Conservation (phyloP, 2,888 invertebrate species). For the Melanotus villosus region DNA sequence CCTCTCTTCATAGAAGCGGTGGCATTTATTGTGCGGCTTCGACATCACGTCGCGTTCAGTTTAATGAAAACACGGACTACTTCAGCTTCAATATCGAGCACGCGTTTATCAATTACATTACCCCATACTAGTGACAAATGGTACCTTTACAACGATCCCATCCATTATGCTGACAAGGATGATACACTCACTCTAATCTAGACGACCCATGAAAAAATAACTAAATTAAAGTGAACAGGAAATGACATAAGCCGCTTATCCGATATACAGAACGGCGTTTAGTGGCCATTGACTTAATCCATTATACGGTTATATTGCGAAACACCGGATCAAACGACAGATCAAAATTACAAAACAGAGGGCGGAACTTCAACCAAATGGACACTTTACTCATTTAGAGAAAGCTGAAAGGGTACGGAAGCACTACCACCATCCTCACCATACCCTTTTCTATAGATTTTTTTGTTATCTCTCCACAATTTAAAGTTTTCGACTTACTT, state of each 20-base stretch:
- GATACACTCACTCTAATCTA: constrained; percentile 26
- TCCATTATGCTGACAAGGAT: constrained; percentile 29
- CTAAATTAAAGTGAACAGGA: constrained; percentile 20
- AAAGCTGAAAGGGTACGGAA: not conserved
- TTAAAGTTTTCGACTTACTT: too few relatives aligned
- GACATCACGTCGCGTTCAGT: constrained; percentile 34
- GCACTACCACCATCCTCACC: too few relatives aligned
- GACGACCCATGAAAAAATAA: constrained; percentile 23
- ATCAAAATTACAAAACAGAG: constrained; percentile 18
- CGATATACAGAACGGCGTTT: constrained; percentile 6
- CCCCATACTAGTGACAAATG: constrained; percentile 35
- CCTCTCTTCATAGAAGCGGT: constrained; percentile 26
- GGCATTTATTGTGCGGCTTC: constrained; percentile 33
- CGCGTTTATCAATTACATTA: constrained; percentile 41
- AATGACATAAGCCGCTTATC: constrained; percentile 21
- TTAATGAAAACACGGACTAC: constrained; percentile 44
- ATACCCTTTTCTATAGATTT: too few relatives aligned
- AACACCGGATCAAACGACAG: constrained; percentile 5
- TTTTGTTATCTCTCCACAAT: too few relatives aligned
- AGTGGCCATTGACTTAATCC: constrained; percentile 18
- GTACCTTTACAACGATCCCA: constrained; percentile 20
- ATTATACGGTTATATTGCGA: constrained; percentile 12
- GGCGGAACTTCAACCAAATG: constrained; percentile 8
- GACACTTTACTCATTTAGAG: constrained; percentile 1
- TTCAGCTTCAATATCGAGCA: constrained; percentile 40